These are phyloP conservation scores for Urocyon cinereoargenteus DNA, from an alignment of 2,797 vertebrate genomes.

Conservation along the genomic window DNA sequence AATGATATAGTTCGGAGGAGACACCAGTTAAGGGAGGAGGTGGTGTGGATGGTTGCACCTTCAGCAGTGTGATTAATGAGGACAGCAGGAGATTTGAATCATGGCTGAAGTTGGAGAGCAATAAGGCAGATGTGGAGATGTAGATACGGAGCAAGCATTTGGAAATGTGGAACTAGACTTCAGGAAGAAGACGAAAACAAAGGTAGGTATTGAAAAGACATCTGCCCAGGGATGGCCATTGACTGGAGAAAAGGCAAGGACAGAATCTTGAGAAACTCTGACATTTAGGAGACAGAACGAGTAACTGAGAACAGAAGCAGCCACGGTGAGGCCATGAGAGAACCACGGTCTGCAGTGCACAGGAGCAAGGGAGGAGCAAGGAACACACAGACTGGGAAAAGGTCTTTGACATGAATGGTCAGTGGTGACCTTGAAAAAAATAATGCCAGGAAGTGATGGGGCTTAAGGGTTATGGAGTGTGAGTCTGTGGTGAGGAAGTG, in stretches of 20 bases:
- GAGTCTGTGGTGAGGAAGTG: not conserved
- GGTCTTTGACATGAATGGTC: not conserved
- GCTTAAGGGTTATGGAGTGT: accelerated
- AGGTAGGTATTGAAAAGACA: not conserved
- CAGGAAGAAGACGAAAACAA: not conserved
- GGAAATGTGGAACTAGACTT: not conserved
- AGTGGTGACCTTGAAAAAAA: not conserved
- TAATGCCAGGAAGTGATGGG: not conserved
- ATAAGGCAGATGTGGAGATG: not conserved
- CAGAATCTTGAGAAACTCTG: not conserved
- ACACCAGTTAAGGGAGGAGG: accelerated
- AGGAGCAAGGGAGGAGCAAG: not conserved
- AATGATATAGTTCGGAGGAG: not conserved
- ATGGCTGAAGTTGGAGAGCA: not conserved
- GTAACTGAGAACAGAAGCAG: not conserved
- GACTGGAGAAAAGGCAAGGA: not conserved
- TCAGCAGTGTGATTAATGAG: not conserved
- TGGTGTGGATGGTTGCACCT: not conserved
- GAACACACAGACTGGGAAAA: not conserved
- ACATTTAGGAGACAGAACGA: not conserved
- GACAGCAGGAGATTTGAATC: not conserved
- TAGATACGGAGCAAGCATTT: not conserved
- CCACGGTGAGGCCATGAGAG: not conserved
- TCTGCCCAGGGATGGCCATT: not conserved
- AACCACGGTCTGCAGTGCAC: not conserved